These are phyloP conservation scores for Leucosticte australis DNA, from an alignment of 2,113 vertebrate genomes.

Conservation along the genomic window DNA sequence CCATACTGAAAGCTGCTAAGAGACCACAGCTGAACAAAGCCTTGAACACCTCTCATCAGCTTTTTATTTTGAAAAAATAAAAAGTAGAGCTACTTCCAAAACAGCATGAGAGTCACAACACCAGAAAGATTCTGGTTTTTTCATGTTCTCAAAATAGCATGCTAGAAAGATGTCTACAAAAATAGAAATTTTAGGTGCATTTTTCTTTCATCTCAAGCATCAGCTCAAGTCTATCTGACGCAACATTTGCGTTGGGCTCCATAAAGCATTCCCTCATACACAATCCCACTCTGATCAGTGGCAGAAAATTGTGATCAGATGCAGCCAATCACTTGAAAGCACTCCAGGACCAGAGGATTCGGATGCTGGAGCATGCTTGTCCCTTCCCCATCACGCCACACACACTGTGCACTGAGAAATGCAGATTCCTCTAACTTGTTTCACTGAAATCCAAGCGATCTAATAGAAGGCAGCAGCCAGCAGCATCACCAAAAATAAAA, in stretches of 20 bases:
- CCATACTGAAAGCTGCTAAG: not conserved
- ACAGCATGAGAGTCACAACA: not conserved
- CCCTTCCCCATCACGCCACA: not conserved
- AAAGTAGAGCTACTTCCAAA: not conserved
- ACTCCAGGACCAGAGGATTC: not conserved
- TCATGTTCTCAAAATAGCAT: constrained; percentile 32
- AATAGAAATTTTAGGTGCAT: constrained; percentile 26
- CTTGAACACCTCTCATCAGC: not conserved
- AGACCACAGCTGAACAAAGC: not conserved
- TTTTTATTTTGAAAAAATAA: not conserved
- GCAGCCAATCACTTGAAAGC: not conserved
- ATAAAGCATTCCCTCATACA: not conserved
- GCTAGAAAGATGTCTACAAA: not conserved
- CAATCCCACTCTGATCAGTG: not conserved
- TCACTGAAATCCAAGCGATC: not conserved
- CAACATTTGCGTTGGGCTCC: not conserved
- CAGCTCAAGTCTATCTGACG: not conserved
- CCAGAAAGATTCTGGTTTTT: not conserved
- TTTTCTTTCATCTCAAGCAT: not conserved
- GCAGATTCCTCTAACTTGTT: not conserved
- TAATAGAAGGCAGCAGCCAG: not conserved
- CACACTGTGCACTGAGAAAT: not conserved
- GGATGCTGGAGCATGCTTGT: not conserved
- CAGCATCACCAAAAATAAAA: constrained; percentile 21
- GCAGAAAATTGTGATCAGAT: not conserved